Evolutionary conservation across 2,113 vertebrate species (phyloP), one percentile per base, ranked within the genome.

Genomic region (Scomber scombrus): DNA sequence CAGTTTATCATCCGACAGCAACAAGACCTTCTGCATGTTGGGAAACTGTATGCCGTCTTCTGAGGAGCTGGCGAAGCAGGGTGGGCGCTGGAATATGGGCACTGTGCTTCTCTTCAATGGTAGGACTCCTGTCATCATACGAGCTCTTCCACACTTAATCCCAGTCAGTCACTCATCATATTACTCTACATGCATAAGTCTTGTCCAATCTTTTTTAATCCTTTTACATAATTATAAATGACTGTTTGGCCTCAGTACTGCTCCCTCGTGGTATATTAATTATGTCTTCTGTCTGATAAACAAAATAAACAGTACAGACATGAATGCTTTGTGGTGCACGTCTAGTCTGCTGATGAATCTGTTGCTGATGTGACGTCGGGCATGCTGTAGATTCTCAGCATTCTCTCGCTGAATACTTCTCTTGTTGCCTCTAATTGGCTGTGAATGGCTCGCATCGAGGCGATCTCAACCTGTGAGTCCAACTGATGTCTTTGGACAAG

Each of bases 11-110:
- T 97, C 98, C n/a, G 98, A 99, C 83, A 97, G 94, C 91, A 98
- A 97, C 92, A 99, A 97, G 93, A 98, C 97, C 1, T 97, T 97
- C 92, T 98, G 97, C 85, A 96, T 99, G 97, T 80, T 98, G 82
- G 98, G 98, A 65, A 96, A 99, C 85, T 96, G 93, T 76, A 71
- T 82, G 0, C 90, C 94, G 0, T 86, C 94, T 15, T 94, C 95
- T 85, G 97, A 97, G 92, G 97, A 98, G 11, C 51, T 82, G 47
- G 69, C 93, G 74, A 95, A 85, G n/a, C 91, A 95, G 63, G 77
- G 89, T 52, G 94, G 94, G 60, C 84, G 86, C 88, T 98, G 97
- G 96, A 89, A 95, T 87, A 94, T 99, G 90, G 98, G 98, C 89
- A 98, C 96, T 69, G 85, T 92, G 55, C 87, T 91, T 8, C 92